phyloP scores from a whole-genome alignment of 2,888 invertebrate genomes.

The Glyphotaelius pellucidus region DNA sequence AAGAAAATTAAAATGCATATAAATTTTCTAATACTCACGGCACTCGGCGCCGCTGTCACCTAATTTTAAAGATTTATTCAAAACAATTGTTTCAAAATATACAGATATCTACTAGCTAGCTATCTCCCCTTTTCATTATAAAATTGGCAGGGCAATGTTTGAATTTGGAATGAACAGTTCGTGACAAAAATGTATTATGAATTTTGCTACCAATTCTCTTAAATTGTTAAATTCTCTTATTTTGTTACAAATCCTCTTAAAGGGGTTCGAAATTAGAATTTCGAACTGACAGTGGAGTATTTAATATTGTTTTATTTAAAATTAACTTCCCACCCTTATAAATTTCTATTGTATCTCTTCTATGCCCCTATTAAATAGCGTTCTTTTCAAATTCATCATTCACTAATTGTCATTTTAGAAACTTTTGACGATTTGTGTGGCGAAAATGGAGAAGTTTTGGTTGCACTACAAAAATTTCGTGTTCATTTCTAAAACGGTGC shows the following conservation, averaged over 20 bases:
- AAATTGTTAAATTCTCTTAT: too few relatives aligned
- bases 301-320: neutral
- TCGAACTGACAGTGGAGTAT: neutral
- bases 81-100: neutral
- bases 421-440: too few relatives aligned
- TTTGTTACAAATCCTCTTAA: neutral
- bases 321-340: neutral
- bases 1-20: too few relatives aligned
- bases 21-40: too few relatives aligned
- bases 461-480: too few relatives aligned
- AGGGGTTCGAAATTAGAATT: neutral
- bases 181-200: neutral
- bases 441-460: too few relatives aligned
- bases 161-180: neutral
- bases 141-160: neutral
- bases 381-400: neutral
- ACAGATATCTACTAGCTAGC: neutral
- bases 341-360: neutral
- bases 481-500: too few relatives aligned
- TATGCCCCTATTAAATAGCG: neutral
- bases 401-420: too few relatives aligned
- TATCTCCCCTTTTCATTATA: neutral
- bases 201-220: neutral
- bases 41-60: neutral
- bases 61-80: neutral